Evolutionary conservation across 53 echinoderm and acorn worm species (phyloP).

Genomic region (Actinopyga echinites): DNA sequence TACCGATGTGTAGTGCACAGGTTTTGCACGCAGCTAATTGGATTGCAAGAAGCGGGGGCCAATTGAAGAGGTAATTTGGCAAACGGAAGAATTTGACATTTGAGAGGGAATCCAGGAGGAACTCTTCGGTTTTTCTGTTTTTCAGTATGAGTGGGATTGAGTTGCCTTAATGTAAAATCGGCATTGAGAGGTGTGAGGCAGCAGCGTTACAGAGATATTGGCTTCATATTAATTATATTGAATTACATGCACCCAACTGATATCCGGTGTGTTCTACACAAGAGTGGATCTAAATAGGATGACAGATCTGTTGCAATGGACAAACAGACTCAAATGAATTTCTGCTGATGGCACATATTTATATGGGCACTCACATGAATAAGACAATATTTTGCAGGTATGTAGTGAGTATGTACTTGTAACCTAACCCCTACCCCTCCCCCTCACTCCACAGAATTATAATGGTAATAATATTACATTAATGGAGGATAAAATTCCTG

Average conservation of each 20-base stretch:
- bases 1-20: constrained; percentile 36
- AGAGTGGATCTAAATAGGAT: constrained; percentile 7
- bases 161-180: constrained; percentile 29
- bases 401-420: too few species aligned
- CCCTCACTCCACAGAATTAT: too few species aligned
- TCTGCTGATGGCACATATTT: background rate
- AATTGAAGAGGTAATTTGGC: constrained; percentile 55
- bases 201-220: constrained; percentile 22
- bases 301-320: constrained; percentile 3
- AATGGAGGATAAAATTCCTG: too few species aligned
- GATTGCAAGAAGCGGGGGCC: constrained; percentile 47
- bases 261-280: constrained; percentile 10
- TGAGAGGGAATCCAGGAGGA: constrained; percentile 26
- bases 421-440: too few species aligned
- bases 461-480: too few species aligned
- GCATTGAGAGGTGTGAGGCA: constrained; percentile 38
- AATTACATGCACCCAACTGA: constrained; percentile 36
- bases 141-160: constrained; percentile 26
- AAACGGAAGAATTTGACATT: constrained; percentile 52
- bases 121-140: constrained; percentile 1
- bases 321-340: background rate
- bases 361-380: background rate
- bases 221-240: constrained; percentile 40
- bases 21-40: constrained; percentile 38
- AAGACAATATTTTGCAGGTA: too few species aligned